Conservation (phyloP, 2,797 vertebrate species). For the Enteromius fasciolatus region DNA sequence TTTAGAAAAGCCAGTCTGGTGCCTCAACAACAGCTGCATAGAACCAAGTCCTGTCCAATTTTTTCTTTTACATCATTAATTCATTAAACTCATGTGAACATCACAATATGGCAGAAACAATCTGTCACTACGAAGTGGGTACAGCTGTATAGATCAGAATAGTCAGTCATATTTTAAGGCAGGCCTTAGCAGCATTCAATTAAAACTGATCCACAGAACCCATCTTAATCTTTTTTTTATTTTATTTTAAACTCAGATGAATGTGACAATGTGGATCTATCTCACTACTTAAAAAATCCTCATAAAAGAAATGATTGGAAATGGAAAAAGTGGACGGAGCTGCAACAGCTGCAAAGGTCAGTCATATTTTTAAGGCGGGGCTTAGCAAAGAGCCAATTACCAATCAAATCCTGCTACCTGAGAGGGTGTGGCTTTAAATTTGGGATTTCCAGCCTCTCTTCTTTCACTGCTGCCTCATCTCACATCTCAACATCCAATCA, state of each 20-base stretch:
- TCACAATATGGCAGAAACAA: too few species aligned
- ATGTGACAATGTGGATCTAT: background rate
- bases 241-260: too few species aligned
- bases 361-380: background rate
- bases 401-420: constrained; percentile 5
- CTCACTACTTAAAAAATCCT: background rate
- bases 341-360: too few species aligned
- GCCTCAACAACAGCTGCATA: background rate
- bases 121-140: too few species aligned
- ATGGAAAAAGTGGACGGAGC: background rate
- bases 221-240: too few species aligned
- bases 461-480: constrained; percentile 85
- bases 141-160: too few species aligned
- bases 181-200: too few species aligned
- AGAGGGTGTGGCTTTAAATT: constrained; percentile 77
- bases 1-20: too few species aligned
- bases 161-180: too few species aligned
- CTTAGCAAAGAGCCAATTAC: background rate
- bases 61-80: background rate
- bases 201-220: too few species aligned
- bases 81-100: background rate
- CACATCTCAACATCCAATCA: background rate
- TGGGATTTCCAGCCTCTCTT: constrained; percentile 87
- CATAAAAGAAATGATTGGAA: background rate
- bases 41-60: background rate